Conservation (phyloP, 1,140 invertebrate genomes). For the Panagrolaimus sp. region DNA sequence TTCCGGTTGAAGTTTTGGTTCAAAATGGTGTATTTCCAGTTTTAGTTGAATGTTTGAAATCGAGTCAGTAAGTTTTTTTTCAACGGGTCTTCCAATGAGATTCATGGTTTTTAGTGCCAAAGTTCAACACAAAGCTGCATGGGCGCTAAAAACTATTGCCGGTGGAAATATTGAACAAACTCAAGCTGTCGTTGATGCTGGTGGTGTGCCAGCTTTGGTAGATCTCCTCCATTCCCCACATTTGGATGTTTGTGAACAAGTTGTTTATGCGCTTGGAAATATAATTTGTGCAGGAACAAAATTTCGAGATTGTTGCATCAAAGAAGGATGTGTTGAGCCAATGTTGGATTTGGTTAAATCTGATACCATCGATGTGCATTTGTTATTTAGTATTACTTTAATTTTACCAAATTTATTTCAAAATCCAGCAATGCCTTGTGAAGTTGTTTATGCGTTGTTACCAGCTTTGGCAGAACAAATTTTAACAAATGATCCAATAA, state of each 20-base stretch:
- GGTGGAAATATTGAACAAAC: slow-evolving; percentile 90
- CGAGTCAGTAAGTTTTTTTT: slow-evolving; percentile 67
- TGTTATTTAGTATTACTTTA: no score
- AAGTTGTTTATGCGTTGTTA: no score
- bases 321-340: slow-evolving; percentile 77
- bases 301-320: slow-evolving; percentile 81
- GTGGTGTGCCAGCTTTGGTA: slow-evolving; percentile 87
- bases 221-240: slow-evolving; percentile 78
- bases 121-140: slow-evolving; percentile 93
- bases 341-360: slow-evolving; percentile 81
- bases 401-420: no score
- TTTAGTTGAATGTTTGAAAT: slow-evolving; percentile 78
- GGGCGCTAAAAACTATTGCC: slow-evolving; percentile 96
- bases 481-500: no score
- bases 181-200: slow-evolving; percentile 80
- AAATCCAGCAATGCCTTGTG: no score
- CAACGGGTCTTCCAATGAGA: no score
- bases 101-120: slow-evolving; percentile 41
- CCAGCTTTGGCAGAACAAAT: no score
- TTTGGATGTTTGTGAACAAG: slow-evolving; percentile 94
- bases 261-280: slow-evolving; percentile 94
- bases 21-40: slow-evolving; percentile 82
- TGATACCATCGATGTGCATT: slow-evolving; percentile 64
- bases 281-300: slow-evolving; percentile 86
- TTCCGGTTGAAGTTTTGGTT: slow-evolving; percentile 91